Conservation (phyloP, 2,797 vertebrate species). For the Ctenochaetus hawaiiensis region DNA sequence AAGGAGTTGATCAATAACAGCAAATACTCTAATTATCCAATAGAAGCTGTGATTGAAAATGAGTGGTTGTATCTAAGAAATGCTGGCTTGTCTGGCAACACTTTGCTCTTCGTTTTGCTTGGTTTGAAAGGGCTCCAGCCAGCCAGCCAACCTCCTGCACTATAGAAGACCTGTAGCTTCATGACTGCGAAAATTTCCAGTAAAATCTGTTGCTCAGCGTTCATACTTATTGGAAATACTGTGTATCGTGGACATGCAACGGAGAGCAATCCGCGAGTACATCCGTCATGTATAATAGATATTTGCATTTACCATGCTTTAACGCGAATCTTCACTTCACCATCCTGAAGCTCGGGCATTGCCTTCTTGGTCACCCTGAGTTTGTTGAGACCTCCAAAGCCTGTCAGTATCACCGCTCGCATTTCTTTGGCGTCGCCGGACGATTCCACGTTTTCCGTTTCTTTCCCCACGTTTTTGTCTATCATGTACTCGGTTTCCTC, state of each 20-base stretch:
- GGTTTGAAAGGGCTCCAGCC: constrained; percentile 12
- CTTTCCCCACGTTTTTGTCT: constrained; percentile 85
- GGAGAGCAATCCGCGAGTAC: neutral
- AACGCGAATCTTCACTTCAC: constrained; percentile 96
- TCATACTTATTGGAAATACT: neutral
- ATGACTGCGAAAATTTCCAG: constrained; percentile 28
- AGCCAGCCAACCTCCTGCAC: constrained; percentile 13
- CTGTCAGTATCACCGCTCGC: constrained; percentile 93
- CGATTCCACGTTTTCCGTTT: constrained; percentile 76
- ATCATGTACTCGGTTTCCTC: constrained; percentile 98
- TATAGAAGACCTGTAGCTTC: constrained; percentile 74
- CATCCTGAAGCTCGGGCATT: constrained; percentile 95
- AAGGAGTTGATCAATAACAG: neutral
- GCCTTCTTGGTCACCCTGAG: constrained; percentile 92
- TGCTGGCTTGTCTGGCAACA: constrained; percentile 10
- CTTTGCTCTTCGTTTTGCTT: constrained; percentile 4
- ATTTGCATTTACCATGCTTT: constrained; percentile 91
- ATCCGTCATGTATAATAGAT: neutral
- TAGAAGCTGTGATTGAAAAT: constrained; percentile 2
- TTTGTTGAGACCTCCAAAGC: constrained; percentile 97
- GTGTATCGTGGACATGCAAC: neutral
- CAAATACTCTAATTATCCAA: neutral
- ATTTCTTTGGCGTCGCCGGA: constrained; percentile 91
- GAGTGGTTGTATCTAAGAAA: constrained; percentile 13
- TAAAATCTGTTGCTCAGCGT: neutral